Percentiles rank a stretch among this genome's conserved stretches.
Conservation (phyloP, 1,140 invertebrate species). For the Drosophila kikkawai region DNA sequence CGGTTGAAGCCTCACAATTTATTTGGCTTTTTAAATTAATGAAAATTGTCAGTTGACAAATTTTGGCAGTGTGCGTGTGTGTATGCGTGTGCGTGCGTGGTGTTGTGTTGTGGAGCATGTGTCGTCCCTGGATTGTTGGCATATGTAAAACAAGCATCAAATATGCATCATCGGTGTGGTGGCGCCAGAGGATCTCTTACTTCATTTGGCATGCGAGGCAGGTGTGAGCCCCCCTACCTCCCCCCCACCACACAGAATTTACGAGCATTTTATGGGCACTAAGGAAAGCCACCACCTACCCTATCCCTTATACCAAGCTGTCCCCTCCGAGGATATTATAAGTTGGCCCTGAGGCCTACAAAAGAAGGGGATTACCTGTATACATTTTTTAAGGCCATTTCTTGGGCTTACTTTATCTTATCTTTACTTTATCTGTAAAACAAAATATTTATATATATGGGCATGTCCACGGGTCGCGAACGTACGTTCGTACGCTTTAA, state of each 20-base stretch:
- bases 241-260: slow-evolving; percentile 45
- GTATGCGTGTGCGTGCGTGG: not conserved
- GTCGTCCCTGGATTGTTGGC: slow-evolving; percentile 50
- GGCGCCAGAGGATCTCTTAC: slow-evolving; percentile 45
- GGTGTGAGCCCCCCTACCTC: slow-evolving; percentile 44
- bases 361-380: not conserved
- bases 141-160: slow-evolving; percentile 79
- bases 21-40: slow-evolving; percentile 79
- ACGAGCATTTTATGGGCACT: slow-evolving; percentile 63
- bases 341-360: slow-evolving; percentile 4
- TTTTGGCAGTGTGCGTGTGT: slow-evolving; percentile 34
- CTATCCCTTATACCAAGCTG: not conserved
- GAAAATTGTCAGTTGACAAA: slow-evolving; percentile 81
- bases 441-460: not conserved
- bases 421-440: not conserved
- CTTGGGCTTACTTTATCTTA: not conserved
- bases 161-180: slow-evolving; percentile 61
- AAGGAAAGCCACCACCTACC: slow-evolving; percentile 8
- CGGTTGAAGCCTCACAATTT: slow-evolving; percentile 54
- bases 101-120: slow-evolving; percentile 29
- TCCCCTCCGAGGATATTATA: slow-evolving; percentile 11
- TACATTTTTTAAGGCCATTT: not conserved
- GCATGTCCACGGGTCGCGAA: too few relatives aligned
- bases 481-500: too few relatives aligned
- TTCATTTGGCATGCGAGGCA: slow-evolving; percentile 76